Base-by-base conservation (phyloP, 2,797 vertebrate species). In the Myotis findleyi region DNA sequence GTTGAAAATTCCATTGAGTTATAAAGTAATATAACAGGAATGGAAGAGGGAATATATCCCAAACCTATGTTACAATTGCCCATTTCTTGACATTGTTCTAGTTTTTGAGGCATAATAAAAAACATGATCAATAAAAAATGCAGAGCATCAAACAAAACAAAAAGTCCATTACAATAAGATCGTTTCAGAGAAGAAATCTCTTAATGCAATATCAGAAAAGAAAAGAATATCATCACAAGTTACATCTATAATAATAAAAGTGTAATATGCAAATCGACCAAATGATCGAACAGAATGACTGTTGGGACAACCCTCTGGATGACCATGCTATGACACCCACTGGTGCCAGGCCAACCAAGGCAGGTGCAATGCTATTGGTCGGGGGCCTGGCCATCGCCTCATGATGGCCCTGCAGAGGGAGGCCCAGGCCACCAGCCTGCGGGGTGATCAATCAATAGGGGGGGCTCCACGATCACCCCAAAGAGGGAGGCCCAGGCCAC, bases 61-160 rank as follows among this genome's bases (percentile, higher is more conserved):
- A 90, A 89, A 81, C 6, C 30, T 80, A 25, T 75, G 41, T 88
- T 75, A 85, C 5, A 68, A 91, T 7, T 89, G 68, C 4, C 51
- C 66, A 71, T 59, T 94, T 94, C 53, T 94, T 92, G 41, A 79
- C 36, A 89, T 79, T 75, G 14, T 85, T 93, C 38, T 86, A 38
- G 44, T 57, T 86, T 90, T 86, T 68, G 17, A 93, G 21, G 25
- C 27, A 93, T 89, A 83, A 92, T 94, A 1, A 41, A 59, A 93
- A 93, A 80, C 10, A 64, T 75, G 13, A 69, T 62, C 91, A 93
- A 55, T 47, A 84, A 83, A 90, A 87, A 80, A 81, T 57, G 51
- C 23, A 96, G 38, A 75, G 16, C 55, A 83, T 53, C 53, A 85
- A 94, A 90, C 75, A 85, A 25, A 95, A 93, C 72, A 93, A 91